These are phyloP conservation scores for Acleris emargana DNA, from an alignment of 2,888 invertebrate species.

Conservation along the genomic window DNA sequence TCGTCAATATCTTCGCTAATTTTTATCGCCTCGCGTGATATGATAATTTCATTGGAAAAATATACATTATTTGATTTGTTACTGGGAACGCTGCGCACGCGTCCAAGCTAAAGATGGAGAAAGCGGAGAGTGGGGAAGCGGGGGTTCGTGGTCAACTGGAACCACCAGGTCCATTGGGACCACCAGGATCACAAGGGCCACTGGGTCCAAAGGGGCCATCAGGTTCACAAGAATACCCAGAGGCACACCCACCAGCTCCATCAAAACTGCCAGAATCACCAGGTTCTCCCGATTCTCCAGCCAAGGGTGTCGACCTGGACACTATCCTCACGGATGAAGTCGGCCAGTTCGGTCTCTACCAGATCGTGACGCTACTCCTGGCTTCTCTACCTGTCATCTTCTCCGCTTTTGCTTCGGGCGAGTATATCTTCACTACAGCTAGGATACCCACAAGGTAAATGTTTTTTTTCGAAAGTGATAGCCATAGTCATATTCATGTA, in stretches of 20 bases:
- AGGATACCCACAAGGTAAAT: conserved; percentile 69
- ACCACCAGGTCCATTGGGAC: neutral
- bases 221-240: neutral
- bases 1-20: too few relatives aligned
- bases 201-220: neutral
- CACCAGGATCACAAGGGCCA: neutral
- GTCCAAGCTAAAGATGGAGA: neutral
- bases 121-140: neutral
- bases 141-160: neutral
- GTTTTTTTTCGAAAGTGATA: neutral
- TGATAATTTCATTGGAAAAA: conserved; percentile 3
- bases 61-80: conserved; percentile 2
- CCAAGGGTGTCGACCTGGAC: conserved; percentile 61
- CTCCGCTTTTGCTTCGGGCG: conserved; percentile 72
- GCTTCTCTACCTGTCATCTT: conserved; percentile 72
- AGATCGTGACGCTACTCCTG: conserved; percentile 63
- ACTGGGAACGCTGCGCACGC: neutral
- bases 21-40: neutral
- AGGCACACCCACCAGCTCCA: neutral
- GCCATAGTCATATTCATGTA: too few relatives aligned
- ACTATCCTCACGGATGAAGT: conserved; percentile 67
- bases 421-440: conserved; percentile 75
- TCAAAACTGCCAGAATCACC: neutral
- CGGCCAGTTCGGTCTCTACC: conserved; percentile 73
- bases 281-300: neutral